Percentiles rank a stretch among this genome's conserved stretches.
Conservation (phyloP, 2,113 vertebrate species). For the Dryoscopus gambensis region DNA sequence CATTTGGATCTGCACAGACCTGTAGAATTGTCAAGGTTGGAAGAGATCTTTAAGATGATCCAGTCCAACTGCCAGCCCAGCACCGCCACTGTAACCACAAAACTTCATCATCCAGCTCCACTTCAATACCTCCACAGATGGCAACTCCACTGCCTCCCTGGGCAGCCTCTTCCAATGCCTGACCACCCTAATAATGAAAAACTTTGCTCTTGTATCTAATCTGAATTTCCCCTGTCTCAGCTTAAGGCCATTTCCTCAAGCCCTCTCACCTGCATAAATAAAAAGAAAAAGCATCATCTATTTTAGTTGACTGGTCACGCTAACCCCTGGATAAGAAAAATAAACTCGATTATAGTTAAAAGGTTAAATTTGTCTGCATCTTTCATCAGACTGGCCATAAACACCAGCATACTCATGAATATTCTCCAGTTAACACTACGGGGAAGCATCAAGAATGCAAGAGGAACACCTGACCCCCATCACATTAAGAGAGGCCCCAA, state of each 20-base stretch:
- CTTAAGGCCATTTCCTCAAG: background rate
- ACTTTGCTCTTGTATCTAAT: background rate
- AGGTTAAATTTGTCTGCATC: background rate
- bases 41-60: background rate
- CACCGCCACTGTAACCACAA: background rate
- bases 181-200: background rate
- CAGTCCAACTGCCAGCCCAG: background rate
- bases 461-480: background rate
- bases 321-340: background rate
- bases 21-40: background rate
- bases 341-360: background rate
- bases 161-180: background rate
- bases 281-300: background rate
- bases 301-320: background rate
- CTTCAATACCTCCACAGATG: accelerated
- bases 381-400: background rate
- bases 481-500: background rate
- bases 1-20: background rate
- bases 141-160: background rate
- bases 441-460: background rate
- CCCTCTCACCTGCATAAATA: background rate
- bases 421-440: background rate
- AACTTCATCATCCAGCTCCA: background rate
- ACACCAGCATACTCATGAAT: background rate
- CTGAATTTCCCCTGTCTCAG: background rate